phyloP scores from a whole-genome alignment of 2,113 vertebrate genomes.

The Ivindomyrus marchei region DNA sequence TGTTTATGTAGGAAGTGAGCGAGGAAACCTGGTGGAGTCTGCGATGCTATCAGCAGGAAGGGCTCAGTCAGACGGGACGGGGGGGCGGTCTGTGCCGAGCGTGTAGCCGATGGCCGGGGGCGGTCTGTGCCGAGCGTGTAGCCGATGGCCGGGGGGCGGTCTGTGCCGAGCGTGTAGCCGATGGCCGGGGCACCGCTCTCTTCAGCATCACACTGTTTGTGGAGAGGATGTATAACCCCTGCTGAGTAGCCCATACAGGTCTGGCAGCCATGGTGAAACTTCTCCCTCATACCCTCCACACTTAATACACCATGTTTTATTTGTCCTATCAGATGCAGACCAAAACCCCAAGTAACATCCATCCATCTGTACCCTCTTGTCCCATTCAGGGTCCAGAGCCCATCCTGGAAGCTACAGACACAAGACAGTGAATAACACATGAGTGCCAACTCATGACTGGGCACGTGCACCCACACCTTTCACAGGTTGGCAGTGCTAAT shows the following conservation, averaged over 20 bases:
- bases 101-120: not conserved
- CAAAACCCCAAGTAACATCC: not conserved
- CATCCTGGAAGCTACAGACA: not conserved
- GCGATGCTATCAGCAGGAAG: constrained; percentile 9
- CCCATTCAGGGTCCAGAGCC: not conserved
- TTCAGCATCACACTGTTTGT: not conserved
- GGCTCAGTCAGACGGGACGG: not conserved
- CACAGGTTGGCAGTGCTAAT: not conserved
- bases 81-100: not conserved
- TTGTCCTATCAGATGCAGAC: not conserved
- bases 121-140: no score
- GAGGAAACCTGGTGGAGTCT: not conserved
- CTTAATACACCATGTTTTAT: not conserved
- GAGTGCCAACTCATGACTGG: not conserved
- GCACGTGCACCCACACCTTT: not conserved
- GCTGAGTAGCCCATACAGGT: not conserved
- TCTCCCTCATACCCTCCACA: not conserved
- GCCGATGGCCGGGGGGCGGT: no score
- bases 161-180: no score
- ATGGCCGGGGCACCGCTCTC: not conserved
- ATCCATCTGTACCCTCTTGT: not conserved
- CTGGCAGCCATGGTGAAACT: not conserved
- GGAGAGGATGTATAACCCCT: not conserved
- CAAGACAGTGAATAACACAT: not conserved
- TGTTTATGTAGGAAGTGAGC: constrained; percentile 9